Base-by-base conservation (phyloP, 2,888 invertebrate genomes). In the Drosophila borborema region DNA sequence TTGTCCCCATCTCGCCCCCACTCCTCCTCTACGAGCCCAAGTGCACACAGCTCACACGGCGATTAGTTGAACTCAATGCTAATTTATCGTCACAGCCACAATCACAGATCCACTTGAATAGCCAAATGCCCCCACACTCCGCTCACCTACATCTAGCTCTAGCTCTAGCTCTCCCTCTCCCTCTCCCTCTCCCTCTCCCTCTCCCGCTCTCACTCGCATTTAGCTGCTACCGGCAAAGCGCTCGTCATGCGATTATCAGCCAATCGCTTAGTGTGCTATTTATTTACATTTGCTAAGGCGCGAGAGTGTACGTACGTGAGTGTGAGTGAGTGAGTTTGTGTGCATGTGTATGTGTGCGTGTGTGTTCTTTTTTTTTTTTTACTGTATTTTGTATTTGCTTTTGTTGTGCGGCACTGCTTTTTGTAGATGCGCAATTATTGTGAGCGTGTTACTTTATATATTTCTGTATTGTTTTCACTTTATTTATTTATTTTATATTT, bases 341-440 rank as follows among this genome's bases (percentile, higher is more conserved):
- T 46, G 7, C 20, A 20, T 20, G 20, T 20, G 28, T 28, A 51
- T 54, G 62, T 74, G 48, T 65, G 46, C 16, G 46, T 48, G 23
- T 46, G 7, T 46, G 14, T 28, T 9, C 8, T 48, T 48, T 28
- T 61, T 71, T 64, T 67, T 28, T 28, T 75, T 59, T 72, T 69
- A 59, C 59, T 76, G 36, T 77, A 59, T 75, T 58, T 71, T 71
- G 54, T 78, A 76, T 86, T 81, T 89, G 80, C 71, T 72, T 80
- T 82, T 84, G 74, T 82, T 77, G 77, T 74, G 71, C 63, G 72
- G 65, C 71, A 56, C 72, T 74, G 80, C 68, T 72, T 72, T 72
- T 74, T 76, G 71, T 91, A 82, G 90, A 90, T 91, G 89, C 89
- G 90, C 91, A 88, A 90, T 90, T 91, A 90, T 90, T 90, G 88